These are phyloP conservation scores for Montipora capricornis DNA, from an alignment of 64 coral and sea anemone species.

Conservation along the genomic window DNA sequence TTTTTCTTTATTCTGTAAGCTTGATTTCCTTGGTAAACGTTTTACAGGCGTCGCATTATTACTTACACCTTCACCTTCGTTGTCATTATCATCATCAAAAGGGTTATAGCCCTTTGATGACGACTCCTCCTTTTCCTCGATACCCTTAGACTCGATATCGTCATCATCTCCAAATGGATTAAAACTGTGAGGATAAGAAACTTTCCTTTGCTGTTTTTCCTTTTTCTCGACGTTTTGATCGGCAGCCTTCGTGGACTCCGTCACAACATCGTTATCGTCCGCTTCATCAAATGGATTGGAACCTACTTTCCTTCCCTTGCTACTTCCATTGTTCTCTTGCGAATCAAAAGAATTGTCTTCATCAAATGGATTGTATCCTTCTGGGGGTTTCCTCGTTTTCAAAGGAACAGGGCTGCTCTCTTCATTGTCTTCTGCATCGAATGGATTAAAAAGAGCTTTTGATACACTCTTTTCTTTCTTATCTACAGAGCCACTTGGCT, in stretches of 20 bases:
- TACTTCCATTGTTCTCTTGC: neutral
- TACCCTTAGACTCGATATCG: slow-evolving; percentile 12
- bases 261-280: slow-evolving; percentile 5
- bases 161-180: slow-evolving; percentile 89
- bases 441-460: slow-evolving; percentile 49
- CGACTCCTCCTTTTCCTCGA: neutral
- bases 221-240: slow-evolving; percentile 12
- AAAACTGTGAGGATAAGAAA: slow-evolving; percentile 55
- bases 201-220: neutral
- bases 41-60: neutral
- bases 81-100: slow-evolving; percentile 77
- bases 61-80: neutral
- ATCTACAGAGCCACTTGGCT: neutral
- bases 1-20: slow-evolving; percentile 2
- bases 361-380: slow-evolving; percentile 90
- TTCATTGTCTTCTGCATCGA: slow-evolving; percentile 63
- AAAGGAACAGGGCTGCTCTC: neutral
- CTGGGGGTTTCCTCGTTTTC: slow-evolving; percentile 39
- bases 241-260: neutral
- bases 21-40: slow-evolving; percentile 8
- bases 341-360: slow-evolving; percentile 65
- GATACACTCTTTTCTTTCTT: slow-evolving; percentile 32
- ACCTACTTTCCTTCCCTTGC: slow-evolving; percentile 1
- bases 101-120: slow-evolving; percentile 66
- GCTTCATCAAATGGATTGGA: slow-evolving; percentile 96